Percentiles rank a stretch among this genome's conserved stretches.
Conservation (phyloP, 2,113 vertebrate species). For the Mustelus asterias region DNA sequence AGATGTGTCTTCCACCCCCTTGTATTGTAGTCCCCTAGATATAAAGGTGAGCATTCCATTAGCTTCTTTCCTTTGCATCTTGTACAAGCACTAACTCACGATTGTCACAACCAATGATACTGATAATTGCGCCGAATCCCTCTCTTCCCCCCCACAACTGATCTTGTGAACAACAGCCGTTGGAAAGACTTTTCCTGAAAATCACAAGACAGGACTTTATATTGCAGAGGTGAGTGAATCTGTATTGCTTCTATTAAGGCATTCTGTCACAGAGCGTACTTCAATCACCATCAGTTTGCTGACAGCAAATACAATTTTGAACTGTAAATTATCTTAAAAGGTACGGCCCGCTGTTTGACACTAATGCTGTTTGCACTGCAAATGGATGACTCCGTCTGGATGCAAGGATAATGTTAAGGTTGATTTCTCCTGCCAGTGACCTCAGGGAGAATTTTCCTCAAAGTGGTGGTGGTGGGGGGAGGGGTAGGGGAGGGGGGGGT, state of each 20-base stretch:
- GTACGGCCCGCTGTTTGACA: constrained; percentile 12
- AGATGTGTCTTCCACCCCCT: background rate
- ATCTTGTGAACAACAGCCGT: background rate
- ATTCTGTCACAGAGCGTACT: background rate
- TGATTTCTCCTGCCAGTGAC: background rate
- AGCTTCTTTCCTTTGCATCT: background rate
- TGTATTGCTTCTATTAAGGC: background rate
- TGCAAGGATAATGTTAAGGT: background rate
- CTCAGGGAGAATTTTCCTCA: background rate
- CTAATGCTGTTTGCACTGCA: constrained; percentile 13
- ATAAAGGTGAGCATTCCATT: background rate
- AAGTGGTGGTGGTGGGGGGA: too few relatives aligned
- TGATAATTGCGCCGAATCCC: background rate
- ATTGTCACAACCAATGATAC: background rate
- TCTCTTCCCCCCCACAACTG: background rate
- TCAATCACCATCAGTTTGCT: constrained; percentile 13
- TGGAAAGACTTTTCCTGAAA: background rate
- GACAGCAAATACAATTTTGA: constrained; percentile 28
- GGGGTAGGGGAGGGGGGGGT: too few relatives aligned
- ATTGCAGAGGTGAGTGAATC: background rate
- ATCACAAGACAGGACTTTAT: background rate
- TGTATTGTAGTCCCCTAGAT: too few relatives aligned
- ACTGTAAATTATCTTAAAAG: constrained; percentile 24
- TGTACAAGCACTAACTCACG: background rate
- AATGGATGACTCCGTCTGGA: background rate